These are phyloP conservation scores for Phenganax subtilis DNA, from an alignment of 92 coral and sea anemone genomes.

Conservation along the genomic window DNA sequence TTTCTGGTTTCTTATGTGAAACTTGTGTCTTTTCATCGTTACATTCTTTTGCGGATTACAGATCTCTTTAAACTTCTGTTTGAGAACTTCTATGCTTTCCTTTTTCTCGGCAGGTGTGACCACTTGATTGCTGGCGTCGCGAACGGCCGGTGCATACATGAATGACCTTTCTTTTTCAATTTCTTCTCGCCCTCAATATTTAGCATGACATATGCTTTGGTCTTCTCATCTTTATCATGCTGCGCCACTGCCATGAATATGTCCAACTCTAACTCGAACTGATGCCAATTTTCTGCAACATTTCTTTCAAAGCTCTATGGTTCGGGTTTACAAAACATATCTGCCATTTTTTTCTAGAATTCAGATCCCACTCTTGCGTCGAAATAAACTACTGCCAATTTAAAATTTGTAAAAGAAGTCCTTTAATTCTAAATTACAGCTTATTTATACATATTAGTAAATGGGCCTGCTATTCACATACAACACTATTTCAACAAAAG, in stretches of 20 bases:
- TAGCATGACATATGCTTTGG: constrained; percentile 41
- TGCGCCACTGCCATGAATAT: constrained; percentile 46
- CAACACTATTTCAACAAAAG: too few relatives aligned
- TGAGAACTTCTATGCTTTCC: constrained; percentile 28
- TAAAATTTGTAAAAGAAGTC: too few relatives aligned
- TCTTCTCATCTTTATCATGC: constrained; percentile 40
- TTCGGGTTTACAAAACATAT: constrained; percentile 39
- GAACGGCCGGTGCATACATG: constrained; percentile 45
- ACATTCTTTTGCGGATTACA: constrained; percentile 50
- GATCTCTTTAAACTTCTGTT: constrained; percentile 38
- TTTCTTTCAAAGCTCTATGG: constrained; percentile 43
- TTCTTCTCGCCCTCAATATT: constrained; percentile 37
- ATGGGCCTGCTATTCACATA: too few relatives aligned
- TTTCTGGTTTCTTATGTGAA: constrained; percentile 20
- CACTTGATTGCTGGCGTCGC: neutral
- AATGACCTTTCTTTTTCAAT: constrained; percentile 29
- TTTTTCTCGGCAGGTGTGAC: constrained; percentile 28
- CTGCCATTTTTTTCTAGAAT: constrained; percentile 29
- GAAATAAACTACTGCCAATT: neutral
- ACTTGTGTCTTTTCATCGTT: constrained; percentile 39
- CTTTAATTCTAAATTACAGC: too few relatives aligned
- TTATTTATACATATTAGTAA: too few relatives aligned
- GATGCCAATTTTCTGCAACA: constrained; percentile 38
- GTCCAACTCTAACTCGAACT: constrained; percentile 38
- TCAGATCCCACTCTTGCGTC: neutral